Evolutionary conservation across 2,113 vertebrate genomes (phyloP).

Genomic region (Athene noctua): DNA sequence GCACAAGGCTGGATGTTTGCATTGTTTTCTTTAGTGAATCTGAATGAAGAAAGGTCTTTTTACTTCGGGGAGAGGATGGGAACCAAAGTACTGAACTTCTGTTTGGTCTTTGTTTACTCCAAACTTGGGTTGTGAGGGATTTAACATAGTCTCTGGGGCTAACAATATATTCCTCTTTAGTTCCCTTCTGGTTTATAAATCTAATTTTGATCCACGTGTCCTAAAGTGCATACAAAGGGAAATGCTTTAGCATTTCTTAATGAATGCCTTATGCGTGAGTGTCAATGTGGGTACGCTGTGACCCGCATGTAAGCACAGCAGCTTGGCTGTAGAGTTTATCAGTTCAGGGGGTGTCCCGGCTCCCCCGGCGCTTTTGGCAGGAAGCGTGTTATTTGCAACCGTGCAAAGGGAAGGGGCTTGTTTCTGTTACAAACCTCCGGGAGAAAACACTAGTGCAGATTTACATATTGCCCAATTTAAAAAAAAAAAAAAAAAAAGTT

Average conservation of each 20-base stretch:
- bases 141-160: not conserved
- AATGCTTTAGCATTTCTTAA: not conserved
- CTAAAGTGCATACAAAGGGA: not conserved
- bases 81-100: not conserved
- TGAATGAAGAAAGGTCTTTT: not conserved
- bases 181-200: not conserved
- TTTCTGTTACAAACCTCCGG: too few species aligned
- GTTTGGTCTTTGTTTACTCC: not conserved
- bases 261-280: not conserved
- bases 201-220: not conserved
- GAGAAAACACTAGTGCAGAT: not conserved
- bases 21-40: not conserved
- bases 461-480: too few species aligned
- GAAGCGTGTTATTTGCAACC: not conserved
- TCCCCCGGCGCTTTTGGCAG: not conserved
- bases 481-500: not conserved
- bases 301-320: not conserved
- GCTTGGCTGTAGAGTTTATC: not conserved
- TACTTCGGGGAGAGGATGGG: not conserved
- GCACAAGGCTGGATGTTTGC: not conserved
- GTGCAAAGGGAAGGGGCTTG: too few species aligned
- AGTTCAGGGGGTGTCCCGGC: fast-evolving
- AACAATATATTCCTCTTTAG: not conserved
- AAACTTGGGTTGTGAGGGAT: not conserved
- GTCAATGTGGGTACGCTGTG: not conserved